Evolutionary conservation across 2,113 vertebrate genomes (phyloP), one percentile per base, ranked within the genome.

Genomic region (Oryzias javanicus): DNA sequence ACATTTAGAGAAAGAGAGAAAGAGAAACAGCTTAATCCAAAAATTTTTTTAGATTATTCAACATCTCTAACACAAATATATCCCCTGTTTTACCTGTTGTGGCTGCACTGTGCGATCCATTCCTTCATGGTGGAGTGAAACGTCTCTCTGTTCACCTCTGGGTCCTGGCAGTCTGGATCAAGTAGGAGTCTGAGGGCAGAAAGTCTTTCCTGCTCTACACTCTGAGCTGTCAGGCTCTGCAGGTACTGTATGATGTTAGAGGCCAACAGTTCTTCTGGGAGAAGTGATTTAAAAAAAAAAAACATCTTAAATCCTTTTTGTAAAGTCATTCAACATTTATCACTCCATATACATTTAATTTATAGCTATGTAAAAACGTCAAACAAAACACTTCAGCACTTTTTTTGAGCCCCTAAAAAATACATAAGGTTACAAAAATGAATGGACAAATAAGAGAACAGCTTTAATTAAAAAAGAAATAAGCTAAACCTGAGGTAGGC

Each of bases 91-190:
- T 55, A 92, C 91, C 87, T 70, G 60, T 89, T 83, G 56, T 90
- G 78, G 64, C 80, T 84, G 80, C 89, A 91, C 47, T 76, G 84
- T 18, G 79, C 25, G 3, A 92, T 91, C 91, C 91, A 92, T 24
- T 63, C 78, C 59, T 61, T 91, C 88, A 92, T 91, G 55, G 70
- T 86, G 44, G 66, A 55, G 46, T 91, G 90, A 68, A 92, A 92
- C 0, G 35, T 67, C 5, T 89, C 87, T 62, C 83, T 88, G 79
- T 75, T 89, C 45, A 92, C 79, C 7, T 69, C 58, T 1, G 65
- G 77, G 49, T 91, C 86, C 63, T 64, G 81, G 58, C 41, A 56
- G 5, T 90, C 76, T 0, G 90, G 90, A 64, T 92, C 90, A 0
- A 92, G 76, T 59, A 91, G 74, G 22, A 2, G 72, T 15, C 52